phyloP scores from a whole-genome alignment of 1,140 invertebrate genomes.

The Neodiprion lecontei region DNA sequence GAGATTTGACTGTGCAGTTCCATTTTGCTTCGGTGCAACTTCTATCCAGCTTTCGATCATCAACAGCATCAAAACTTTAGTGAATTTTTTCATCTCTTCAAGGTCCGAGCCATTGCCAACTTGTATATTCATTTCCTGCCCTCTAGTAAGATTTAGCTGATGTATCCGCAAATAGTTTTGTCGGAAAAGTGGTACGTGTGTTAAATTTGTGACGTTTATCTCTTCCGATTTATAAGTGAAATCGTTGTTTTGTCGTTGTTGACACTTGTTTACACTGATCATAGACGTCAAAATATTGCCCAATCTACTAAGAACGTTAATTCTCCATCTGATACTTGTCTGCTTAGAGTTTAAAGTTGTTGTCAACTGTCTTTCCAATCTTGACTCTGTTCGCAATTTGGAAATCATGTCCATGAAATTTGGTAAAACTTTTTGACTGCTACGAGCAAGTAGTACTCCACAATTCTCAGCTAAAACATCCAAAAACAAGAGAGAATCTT shows the following conservation, averaged over 20 bases:
- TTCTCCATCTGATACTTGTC: constrained; percentile 76
- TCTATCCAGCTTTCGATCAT: constrained; percentile 79
- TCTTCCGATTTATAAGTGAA: background rate
- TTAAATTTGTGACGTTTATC: constrained; percentile 22
- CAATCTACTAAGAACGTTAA: constrained; percentile 73
- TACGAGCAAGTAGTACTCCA: constrained; percentile 67
- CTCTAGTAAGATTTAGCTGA: constrained; percentile 37
- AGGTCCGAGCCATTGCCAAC: constrained; percentile 30
- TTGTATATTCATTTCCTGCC: background rate
- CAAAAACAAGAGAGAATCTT: constrained; percentile 81
- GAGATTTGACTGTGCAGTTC: constrained; percentile 47
- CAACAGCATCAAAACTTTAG: constrained; percentile 71
- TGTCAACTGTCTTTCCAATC: constrained; percentile 68
- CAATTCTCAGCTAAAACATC: constrained; percentile 72
- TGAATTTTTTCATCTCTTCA: constrained; percentile 57
- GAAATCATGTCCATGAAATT: constrained; percentile 85
- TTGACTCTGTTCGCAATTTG: constrained; percentile 67
- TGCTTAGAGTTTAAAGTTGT: constrained; percentile 71
- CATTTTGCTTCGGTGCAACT: constrained; percentile 62
- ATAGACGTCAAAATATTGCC: constrained; percentile 67
- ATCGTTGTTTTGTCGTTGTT: constrained; percentile 7
- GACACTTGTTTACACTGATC: constrained; percentile 36
- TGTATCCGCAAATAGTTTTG: constrained; percentile 31
- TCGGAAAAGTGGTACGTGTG: constrained; percentile 37
- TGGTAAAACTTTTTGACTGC: constrained; percentile 73